Percentiles rank a stretch among this genome's conserved stretches.
These are phyloP conservation scores for Carassius gibelio DNA, from an alignment of 2,113 vertebrate genomes.

Conservation along the genomic window DNA sequence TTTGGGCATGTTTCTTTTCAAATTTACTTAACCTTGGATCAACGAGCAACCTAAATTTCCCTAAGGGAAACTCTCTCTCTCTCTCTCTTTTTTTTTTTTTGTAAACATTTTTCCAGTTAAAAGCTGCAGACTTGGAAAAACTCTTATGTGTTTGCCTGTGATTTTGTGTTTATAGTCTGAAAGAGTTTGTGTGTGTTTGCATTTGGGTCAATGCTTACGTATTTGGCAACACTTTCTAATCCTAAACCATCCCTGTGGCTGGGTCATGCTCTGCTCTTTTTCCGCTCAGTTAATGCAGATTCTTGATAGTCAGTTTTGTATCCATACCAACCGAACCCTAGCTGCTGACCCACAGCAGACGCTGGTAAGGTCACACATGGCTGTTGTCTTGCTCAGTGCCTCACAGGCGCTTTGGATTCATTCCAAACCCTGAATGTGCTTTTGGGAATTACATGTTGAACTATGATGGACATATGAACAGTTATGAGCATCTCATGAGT, in stretches of 20 bases:
- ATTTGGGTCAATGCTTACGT: neutral
- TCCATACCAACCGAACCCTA: constrained; percentile 34
- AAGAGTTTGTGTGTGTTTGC: neutral
- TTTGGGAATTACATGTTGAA: neutral
- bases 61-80: neutral
- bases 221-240: neutral
- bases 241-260: neutral
- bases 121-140: neutral
- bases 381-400: constrained; percentile 6
- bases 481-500: neutral
- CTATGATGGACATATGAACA: neutral
- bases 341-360: neutral
- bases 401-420: neutral
- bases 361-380: neutral
- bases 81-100: neutral
- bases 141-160: constrained; percentile 15
- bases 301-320: constrained; percentile 4
- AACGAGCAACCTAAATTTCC: neutral
- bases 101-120: neutral
- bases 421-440: constrained; percentile 2
- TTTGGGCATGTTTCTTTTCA: neutral
- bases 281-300: neutral
- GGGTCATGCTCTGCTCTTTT: neutral
- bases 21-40: neutral
- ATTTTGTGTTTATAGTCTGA: neutral